Conservation (phyloP, 2,888 invertebrate species). For the Pegoplata infirma region DNA sequence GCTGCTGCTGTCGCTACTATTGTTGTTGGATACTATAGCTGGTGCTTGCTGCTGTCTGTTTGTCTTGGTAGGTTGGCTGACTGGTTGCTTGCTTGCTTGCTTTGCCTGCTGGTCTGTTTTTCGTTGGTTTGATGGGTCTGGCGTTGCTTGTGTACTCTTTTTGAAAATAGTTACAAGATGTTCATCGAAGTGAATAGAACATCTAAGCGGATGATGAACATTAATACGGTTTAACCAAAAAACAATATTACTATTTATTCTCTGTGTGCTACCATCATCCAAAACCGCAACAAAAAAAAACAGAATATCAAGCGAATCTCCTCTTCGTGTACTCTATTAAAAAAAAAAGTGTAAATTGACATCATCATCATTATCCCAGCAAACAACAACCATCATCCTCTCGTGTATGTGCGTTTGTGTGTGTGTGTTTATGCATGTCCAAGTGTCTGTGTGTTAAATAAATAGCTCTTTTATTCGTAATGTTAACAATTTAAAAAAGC, state of each 20-base stretch:
- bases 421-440: constrained; percentile 3
- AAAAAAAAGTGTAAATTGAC: constrained; percentile 52
- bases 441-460: constrained; percentile 53
- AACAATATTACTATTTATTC: constrained; percentile 2
- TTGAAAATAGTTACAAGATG: constrained; percentile 77
- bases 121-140: constrained; percentile 60
- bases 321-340: constrained; percentile 30
- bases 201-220: constrained; percentile 70
- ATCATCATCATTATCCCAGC: constrained; percentile 46
- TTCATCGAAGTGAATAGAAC: constrained; percentile 76
- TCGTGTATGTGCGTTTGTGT: constrained; percentile 40
- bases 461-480: constrained; percentile 59
- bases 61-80: constrained; percentile 49
- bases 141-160: constrained; percentile 65
- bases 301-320: constrained; percentile 52
- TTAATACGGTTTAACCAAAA: constrained; percentile 28
- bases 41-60: constrained; percentile 47
- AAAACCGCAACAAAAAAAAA: constrained; percentile 32
- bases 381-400: constrained; percentile 46
- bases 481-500: constrained; percentile 54
- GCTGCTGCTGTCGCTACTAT: constrained; percentile 18
- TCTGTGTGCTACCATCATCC: constrained; percentile 28
- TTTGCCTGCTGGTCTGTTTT: constrained; percentile 28
- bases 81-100: too few species aligned
- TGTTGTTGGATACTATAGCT: constrained; percentile 40